Base-by-base conservation (phyloP, 2,888 invertebrate genomes). In the Leptinotarsa tumamoca region DNA sequence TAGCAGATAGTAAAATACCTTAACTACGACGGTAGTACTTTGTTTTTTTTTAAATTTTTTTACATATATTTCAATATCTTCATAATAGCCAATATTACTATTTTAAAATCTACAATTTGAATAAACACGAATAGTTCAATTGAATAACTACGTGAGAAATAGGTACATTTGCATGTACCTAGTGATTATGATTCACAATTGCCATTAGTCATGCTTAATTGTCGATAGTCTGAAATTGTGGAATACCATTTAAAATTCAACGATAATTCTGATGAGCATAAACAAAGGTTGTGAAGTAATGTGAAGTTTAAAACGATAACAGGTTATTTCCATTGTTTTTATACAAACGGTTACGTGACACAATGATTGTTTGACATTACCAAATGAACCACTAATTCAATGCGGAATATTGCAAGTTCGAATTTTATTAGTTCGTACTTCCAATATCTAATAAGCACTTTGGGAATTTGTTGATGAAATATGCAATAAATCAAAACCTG, bases 251-350 rank as follows among this genome's bases (percentile, higher is more conserved):
- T 2, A 43, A 63, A 43, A 58, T 43, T 63, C 43, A 63, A 17
- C 33, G n/a, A 63, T 63, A 63, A 63, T n/a, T 15, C n/a, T 4
- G 13, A 63, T n/a, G 63, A 63, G 63, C 18, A 3, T 18, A 33
- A 33, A 63, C n/a, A 63, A 43, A 63, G 43, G 27, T 17, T 43
- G 43, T 63, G 27, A 1, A 33, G 33, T 63, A 63, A 63, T 63
- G 63, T n/a, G n/a, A 23, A 63, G 17, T 33, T 43, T 43, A 13
- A 27, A 63, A n/a, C 43, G 63, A 63, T 63, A 63, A 63, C 63
- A 63, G 63, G 63, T 18, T n/a, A 63, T 63, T n/a, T 27, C 27
- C 43, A 63, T 63, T 63, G 63, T 63, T 33, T 63, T 63, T 33
- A 63, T 33, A 17, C 27, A 63, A 63, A 63, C 63, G 7, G 17